These are phyloP conservation scores for Phalanger gymnotis DNA, from an alignment of 2,797 vertebrate genomes.

Conservation along the genomic window DNA sequence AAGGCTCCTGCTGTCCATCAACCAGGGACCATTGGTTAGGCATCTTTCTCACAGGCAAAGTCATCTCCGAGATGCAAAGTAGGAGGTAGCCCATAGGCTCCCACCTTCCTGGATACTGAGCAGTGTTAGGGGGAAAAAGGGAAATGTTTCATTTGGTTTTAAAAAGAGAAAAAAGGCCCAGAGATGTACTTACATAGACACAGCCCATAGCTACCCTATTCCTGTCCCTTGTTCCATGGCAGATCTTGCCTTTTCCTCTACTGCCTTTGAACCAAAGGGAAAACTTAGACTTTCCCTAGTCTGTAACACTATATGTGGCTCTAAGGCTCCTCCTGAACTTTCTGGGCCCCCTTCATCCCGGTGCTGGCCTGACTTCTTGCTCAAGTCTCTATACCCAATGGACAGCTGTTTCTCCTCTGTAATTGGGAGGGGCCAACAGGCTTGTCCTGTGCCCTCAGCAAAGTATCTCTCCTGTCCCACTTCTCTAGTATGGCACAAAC, in stretches of 20 bases:
- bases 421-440: background rate
- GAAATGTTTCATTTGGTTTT: too few relatives aligned
- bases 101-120: background rate
- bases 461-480: constrained; percentile 57
- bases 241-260: background rate
- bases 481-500: constrained; percentile 90
- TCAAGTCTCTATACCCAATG: constrained; percentile 43
- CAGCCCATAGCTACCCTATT: background rate
- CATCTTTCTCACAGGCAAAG: background rate
- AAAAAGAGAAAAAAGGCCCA: background rate
- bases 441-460: constrained; percentile 54
- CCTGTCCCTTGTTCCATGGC: background rate
- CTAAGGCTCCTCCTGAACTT: background rate
- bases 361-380: constrained; percentile 47
- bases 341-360: background rate
- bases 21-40: background rate
- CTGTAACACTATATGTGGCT: background rate
- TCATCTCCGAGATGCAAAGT: background rate
- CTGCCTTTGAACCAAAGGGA: background rate
- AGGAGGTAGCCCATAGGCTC: background rate
- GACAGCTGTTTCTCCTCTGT: constrained; percentile 32
- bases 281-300: background rate
- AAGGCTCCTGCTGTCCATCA: background rate
- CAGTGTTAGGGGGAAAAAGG: background rate
- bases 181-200: background rate